A percentile compares a stretch with the other conserved stretches of the same genome.
Evolutionary conservation across 2,113 vertebrate species (phyloP).

Genomic region (Percopsis transmontana): DNA sequence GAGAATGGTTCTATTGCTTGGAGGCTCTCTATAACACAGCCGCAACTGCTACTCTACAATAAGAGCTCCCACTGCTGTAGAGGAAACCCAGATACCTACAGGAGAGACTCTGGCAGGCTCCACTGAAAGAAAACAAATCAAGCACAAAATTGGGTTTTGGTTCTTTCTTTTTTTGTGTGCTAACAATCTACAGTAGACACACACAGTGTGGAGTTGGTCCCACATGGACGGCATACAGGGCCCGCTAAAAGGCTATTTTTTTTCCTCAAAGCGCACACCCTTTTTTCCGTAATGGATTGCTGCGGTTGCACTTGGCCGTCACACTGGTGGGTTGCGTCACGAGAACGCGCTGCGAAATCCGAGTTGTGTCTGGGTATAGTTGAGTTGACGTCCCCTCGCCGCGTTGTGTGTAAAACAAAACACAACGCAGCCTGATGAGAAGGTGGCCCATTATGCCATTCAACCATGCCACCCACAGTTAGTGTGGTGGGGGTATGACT

Average conservation of each 20-base stretch:
- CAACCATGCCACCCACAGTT: conserved; percentile 11
- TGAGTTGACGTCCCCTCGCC: conserved; percentile 31
- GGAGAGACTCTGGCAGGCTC: conserved; percentile 41
- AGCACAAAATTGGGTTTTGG: conserved; percentile 63
- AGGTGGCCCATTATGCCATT: conserved; percentile 19
- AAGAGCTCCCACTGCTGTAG: conserved; percentile 30
- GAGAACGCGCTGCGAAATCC: conserved; percentile 47
- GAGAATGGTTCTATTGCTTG: conserved; percentile 39
- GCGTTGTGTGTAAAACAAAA: conserved; percentile 55
- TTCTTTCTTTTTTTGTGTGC: conserved; percentile 28
- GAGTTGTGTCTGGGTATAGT: conserved; percentile 11
- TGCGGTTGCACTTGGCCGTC: conserved; percentile 58
- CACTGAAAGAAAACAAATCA: conserved; percentile 56
- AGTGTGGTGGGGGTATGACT: conserved; percentile 24
- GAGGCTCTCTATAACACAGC: conserved; percentile 15
- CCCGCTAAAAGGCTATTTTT: conserved; percentile 56
- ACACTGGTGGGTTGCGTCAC: conserved; percentile 54
- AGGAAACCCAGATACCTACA: conserved; percentile 41
- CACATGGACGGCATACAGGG: conserved; percentile 39
- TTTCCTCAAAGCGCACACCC: conserved; percentile 48
- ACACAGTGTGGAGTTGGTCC: conserved; percentile 39
- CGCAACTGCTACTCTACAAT: conserved; percentile 34
- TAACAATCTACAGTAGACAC: conserved; percentile 59
- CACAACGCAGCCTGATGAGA: conserved; percentile 13
- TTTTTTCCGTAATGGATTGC: conserved; percentile 54